A percentile compares a stretch with the other conserved stretches of the same genome.
These are phyloP conservation scores for Cyclura pinguis DNA, from an alignment of 2,797 vertebrate genomes.

Conservation along the genomic window DNA sequence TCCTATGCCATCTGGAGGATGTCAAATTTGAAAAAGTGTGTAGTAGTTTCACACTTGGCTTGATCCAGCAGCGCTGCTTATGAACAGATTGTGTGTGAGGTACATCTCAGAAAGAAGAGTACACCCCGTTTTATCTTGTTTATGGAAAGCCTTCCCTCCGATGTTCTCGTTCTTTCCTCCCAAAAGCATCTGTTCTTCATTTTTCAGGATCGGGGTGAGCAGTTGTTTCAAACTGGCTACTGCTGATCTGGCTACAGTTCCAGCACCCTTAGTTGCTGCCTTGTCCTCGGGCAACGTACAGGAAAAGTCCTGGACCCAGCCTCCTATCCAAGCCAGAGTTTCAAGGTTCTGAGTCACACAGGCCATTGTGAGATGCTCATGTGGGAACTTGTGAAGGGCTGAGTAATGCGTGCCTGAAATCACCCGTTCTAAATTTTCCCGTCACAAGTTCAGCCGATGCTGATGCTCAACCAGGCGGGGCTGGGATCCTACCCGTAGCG, in stretches of 20 bases:
- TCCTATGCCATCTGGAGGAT: no score
- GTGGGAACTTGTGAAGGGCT: slow-evolving; percentile 10
- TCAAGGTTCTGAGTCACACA: background rate
- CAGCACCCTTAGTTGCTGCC: background rate
- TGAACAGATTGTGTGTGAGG: no score
- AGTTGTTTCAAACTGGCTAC: background rate
- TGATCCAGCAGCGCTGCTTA: no score
- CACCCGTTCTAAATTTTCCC: background rate
- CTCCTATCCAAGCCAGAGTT: background rate
- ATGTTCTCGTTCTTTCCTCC: no score
- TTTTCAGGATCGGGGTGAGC: background rate
- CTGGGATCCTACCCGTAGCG: no score
- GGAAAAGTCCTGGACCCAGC: background rate
- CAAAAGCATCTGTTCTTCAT: background rate
- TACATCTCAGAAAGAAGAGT: no score
- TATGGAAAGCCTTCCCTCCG: no score
- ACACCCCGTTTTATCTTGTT: no score
- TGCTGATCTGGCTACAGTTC: background rate
- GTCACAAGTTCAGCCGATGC: background rate
- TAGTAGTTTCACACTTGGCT: no score
- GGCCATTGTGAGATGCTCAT: background rate
- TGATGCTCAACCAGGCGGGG: background rate
- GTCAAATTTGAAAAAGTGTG: no score
- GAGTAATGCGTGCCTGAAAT: background rate
- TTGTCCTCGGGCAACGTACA: background rate